Evolutionary conservation across 2,113 vertebrate genomes (phyloP).

Genomic region (Gopherus evgoodei): DNA sequence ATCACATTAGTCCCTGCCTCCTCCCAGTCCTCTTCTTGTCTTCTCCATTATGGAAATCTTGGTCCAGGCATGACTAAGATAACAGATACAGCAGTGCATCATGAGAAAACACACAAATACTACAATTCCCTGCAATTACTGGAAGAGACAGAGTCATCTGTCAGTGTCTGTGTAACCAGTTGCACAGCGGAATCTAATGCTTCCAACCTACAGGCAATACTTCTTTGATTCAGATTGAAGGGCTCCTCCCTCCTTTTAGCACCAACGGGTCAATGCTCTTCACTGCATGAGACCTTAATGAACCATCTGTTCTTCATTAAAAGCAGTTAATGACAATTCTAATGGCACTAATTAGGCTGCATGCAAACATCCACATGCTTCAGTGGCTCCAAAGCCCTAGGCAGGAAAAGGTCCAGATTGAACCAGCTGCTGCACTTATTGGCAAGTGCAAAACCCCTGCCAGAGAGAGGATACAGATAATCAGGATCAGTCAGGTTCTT

Average conservation of each 20-base stretch:
- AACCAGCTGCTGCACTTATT: constrained; percentile 37
- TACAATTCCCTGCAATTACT: background rate
- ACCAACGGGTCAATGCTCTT: constrained; percentile 67
- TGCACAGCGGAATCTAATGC: background rate
- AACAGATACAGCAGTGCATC: background rate
- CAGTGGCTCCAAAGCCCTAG: constrained; percentile 42
- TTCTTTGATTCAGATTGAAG: background rate
- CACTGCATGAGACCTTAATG: constrained; percentile 50
- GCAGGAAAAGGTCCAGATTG: constrained; percentile 60
- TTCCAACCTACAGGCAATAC: background rate
- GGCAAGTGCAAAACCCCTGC: background rate
- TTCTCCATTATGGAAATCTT: background rate
- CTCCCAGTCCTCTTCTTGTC: background rate
- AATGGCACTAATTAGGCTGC: constrained; percentile 71
- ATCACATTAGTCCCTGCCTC: background rate
- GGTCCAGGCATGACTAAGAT: background rate
- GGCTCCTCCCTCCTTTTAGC: constrained; percentile 15
- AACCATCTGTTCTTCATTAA: constrained; percentile 74
- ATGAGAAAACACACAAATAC: background rate
- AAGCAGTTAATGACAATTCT: constrained; percentile 65
- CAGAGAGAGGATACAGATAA: background rate
- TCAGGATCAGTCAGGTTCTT: background rate
- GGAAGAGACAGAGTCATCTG: background rate
- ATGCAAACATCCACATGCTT: constrained; percentile 59
- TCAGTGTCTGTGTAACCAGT: background rate